A percentile compares a stretch with the other conserved stretches of the same genome.
Evolutionary conservation across 2,888 invertebrate genomes (phyloP).

Genomic region (Callinectes sapidus): DNA sequence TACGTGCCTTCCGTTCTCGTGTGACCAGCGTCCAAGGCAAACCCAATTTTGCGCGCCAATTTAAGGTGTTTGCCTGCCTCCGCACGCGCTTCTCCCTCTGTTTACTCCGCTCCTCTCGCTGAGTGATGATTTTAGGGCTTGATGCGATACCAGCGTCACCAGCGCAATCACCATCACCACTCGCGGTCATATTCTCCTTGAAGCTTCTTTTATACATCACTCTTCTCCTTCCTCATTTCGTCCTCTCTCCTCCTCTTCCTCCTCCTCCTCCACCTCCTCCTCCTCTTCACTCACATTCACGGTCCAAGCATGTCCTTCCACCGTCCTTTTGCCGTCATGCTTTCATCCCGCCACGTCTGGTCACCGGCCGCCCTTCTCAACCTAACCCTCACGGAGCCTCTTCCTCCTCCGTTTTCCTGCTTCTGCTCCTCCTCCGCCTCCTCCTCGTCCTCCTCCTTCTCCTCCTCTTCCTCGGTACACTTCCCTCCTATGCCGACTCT

Average conservation of each 20-base stretch:
- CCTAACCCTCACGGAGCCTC: not conserved
- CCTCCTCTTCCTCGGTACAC: not conserved
- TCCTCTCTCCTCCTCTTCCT: not conserved
- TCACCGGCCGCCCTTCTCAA: not conserved
- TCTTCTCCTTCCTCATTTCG: not conserved
- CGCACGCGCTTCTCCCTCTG: not conserved
- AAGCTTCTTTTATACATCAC: not conserved
- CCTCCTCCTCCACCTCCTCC: not conserved
- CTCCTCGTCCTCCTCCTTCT: not conserved
- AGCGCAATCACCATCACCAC: not conserved
- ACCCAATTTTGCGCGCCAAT: not conserved
- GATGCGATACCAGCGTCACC: not conserved
- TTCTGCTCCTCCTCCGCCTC: too few species aligned
- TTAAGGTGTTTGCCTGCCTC: constrained; percentile 14
- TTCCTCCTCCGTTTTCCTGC: not conserved
- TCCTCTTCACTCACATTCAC: not conserved
- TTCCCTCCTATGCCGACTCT: constrained; percentile 1
- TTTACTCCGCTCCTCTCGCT: not conserved
- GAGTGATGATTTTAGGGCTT: constrained; percentile 13
- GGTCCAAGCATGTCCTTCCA: not conserved
- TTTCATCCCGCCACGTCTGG: not conserved
- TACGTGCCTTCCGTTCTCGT: not conserved
- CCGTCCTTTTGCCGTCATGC: constrained; percentile 14
- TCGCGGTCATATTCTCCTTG: not conserved
- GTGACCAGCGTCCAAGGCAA: not conserved